Percentiles rank a stretch among this genome's conserved stretches.
Conservation (phyloP, 2,113 vertebrate species). For the Thamnophis sirtalis region DNA sequence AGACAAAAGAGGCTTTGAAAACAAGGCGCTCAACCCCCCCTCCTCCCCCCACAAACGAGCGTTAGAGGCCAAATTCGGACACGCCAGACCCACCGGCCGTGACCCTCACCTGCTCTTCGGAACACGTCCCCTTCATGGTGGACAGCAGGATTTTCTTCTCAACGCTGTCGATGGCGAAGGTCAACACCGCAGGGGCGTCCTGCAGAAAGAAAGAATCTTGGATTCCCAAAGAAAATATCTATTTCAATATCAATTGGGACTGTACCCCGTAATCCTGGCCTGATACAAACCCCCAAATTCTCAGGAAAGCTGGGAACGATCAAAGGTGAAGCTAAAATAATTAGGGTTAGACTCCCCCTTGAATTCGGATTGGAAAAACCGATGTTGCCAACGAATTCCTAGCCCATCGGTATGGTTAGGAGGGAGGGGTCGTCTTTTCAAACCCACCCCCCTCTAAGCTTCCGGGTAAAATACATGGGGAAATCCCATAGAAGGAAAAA, state of each 20-base stretch:
- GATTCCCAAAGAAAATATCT: background rate
- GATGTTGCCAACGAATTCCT: no score
- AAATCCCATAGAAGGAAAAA: no score
- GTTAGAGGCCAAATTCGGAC: no score
- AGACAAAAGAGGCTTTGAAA: background rate
- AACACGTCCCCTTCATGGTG: slow-evolving; percentile 82
- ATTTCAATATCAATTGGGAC: background rate
- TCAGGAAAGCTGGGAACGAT: background rate
- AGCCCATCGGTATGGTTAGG: no score
- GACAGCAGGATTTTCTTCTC: slow-evolving; percentile 78
- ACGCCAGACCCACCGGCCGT: no score
- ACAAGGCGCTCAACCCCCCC: fast-evolving
- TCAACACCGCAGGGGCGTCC: slow-evolving; percentile 84
- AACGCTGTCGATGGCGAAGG: slow-evolving; percentile 81
- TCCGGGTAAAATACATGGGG: no score
- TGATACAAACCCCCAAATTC: background rate
- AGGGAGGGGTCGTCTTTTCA: no score
- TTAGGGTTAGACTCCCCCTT: no score
- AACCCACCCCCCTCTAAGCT: no score
- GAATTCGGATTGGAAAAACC: no score
- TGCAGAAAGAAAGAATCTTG: slow-evolving; percentile 29
- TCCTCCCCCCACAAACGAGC: background rate
- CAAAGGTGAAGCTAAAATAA: background rate
- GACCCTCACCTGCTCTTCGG: slow-evolving; percentile 77
- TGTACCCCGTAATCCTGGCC: background rate